Base-by-base conservation (phyloP, 2,113 vertebrate genomes). In the Percina caprodes region DNA sequence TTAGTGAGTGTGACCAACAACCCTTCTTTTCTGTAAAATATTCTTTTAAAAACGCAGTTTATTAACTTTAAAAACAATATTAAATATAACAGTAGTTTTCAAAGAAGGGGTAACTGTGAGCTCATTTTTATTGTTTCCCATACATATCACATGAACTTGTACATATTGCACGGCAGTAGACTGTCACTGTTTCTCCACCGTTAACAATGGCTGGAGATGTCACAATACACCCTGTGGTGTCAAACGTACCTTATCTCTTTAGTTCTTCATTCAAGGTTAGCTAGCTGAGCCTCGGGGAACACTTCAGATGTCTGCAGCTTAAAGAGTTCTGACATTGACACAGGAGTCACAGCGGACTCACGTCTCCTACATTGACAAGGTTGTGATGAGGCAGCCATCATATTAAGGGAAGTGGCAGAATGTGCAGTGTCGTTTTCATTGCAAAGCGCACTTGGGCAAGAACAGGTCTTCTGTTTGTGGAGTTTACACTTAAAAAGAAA, bases 311-410 rank as follows among this genome's bases (percentile, higher is more conserved):
- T 87, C 84, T 74, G 1, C 62, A 12, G 76, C 69, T 12, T 88
- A 60, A 91, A 84, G 60, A 80, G 76, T 81, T 82, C 52, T 85
- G 91, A 88, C 88, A 85, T 24, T 90, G 80, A 85, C 82, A 74
- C 66, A 58, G 52, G 65, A 86, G 84, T 89, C 86, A 88, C 75
- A 49, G 61, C 13, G 0, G 71, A 82, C 76, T 84, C 78, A 86
- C 54, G 62, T 79, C 74, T 80, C 56, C 58, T 30, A 39, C 49
- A 23, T 83, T 89, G 74, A 88, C 86, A 85, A 85, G 83, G 70
- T 67, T 82, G 71, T 69, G 52, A 83, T 69, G 86, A 84, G 80
- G 72, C 80, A 26, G 72, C 58, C 49, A 16, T 78, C 83, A 39
- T 71, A 56, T 82, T 73, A 63, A 46, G 49, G 65, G 61, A 30